These are phyloP conservation scores for Octodon degus DNA, from an alignment of 2,113 vertebrate species.

Conservation along the genomic window DNA sequence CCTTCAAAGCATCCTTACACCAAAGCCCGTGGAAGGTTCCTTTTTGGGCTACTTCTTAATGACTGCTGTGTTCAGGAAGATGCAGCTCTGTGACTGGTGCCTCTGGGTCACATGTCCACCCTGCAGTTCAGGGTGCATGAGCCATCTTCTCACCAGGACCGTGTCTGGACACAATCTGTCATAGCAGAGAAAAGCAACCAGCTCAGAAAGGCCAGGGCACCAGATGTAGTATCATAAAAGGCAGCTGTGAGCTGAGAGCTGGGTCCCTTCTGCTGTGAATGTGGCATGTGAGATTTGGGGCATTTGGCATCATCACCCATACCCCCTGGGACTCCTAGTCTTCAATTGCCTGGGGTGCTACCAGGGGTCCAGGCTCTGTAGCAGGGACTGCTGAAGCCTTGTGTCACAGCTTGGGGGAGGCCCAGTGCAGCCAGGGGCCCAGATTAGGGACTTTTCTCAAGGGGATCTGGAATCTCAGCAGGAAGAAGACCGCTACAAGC, in stretches of 20 bases:
- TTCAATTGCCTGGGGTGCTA: neutral
- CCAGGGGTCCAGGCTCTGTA: neutral
- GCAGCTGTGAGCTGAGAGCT: rapidly evolving
- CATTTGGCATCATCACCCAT: rapidly evolving
- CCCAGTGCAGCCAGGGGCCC: neutral
- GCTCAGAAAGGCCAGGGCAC: neutral
- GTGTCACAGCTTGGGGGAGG: neutral
- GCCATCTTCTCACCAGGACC: neutral
- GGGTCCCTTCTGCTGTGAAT: rapidly evolving
- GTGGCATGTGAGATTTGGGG: neutral
- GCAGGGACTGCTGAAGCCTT: neutral
- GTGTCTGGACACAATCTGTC: rapidly evolving
- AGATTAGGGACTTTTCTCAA: neutral
- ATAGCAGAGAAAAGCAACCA: neutral
- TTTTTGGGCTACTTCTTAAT: neutral
- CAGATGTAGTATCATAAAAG: neutral
- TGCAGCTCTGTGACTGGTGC: neutral
- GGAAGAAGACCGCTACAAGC: conserved; percentile 90
- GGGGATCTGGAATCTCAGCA: conserved; percentile 72
- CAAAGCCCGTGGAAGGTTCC: neutral
- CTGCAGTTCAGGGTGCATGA: neutral
- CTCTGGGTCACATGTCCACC: neutral
- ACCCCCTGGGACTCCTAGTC: neutral
- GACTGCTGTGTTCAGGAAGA: neutral
- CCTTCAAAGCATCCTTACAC: neutral